Conservation (phyloP, 2,888 invertebrate genomes). For the Boloria euphrosyne region DNA sequence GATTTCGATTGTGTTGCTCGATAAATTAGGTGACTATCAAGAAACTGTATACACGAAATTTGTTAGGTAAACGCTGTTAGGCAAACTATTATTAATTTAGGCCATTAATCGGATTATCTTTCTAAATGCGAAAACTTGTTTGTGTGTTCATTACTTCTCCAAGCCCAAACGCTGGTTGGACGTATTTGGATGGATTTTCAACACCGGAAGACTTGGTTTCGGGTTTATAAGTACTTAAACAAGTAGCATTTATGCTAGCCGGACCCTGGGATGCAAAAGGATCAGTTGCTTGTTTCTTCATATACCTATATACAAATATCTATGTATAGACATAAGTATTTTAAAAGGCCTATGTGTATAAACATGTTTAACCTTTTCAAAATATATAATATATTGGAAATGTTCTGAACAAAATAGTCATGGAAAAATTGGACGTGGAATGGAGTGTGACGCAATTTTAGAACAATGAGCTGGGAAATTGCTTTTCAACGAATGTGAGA, state of each 20-base stretch:
- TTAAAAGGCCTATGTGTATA: no score
- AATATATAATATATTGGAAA: conserved; percentile 54
- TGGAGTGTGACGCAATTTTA: conserved; percentile 64
- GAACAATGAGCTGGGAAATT: conserved; percentile 74
- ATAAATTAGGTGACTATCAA: conserved; percentile 19
- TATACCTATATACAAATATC: no score
- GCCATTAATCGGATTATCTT: neutral
- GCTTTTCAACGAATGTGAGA: conserved; percentile 55
- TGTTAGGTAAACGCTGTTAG: neutral
- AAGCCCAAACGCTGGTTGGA: no score
- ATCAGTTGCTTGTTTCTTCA: no score
- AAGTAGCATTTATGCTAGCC: no score
- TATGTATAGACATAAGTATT: no score
- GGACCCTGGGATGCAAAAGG: no score
- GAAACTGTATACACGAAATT: neutral
- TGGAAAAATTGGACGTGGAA: conserved; percentile 42
- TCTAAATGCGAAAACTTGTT: no score
- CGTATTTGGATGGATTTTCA: no score
- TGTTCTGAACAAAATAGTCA: conserved; percentile 53
- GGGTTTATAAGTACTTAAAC: no score
- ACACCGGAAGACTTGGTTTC: no score
- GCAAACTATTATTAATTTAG: conserved; percentile 28
- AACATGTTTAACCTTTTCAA: conserved; percentile 44
- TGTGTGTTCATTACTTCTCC: no score
- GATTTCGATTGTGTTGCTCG: conserved; percentile 28